Base-by-base conservation (phyloP, 2,888 invertebrate species). In the Ceramica pisi region DNA sequence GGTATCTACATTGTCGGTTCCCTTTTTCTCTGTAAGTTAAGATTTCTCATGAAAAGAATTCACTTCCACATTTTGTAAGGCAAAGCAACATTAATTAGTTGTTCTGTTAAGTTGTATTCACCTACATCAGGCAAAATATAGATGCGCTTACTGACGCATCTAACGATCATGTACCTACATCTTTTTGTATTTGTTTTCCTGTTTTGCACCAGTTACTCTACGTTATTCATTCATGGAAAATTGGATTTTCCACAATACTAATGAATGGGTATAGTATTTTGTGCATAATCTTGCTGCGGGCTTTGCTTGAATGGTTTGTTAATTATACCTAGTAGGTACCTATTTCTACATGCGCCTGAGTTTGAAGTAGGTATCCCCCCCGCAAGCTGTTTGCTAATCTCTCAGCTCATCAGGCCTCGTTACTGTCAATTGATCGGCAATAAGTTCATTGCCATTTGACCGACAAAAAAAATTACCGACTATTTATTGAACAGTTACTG, bases 391-490 rank as follows among this genome's bases (percentile, higher is more conserved):
- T 74, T 75, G 77, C 80, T 86, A 82, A 86, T 84, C 84, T 82
- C 79, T 80, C 66, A 60, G 68, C 65, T 83, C 81, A 87, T 84
- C 83, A 85, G 86, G 69, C 81, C 84, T 86, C 76, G 81, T 89
- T 89, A 87, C 74, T 78, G 73, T 82, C 84, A 87, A 90, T 88
- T 89, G 83, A 82, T 85, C 83, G 78, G 80, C 79, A 85, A 84
- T 83, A 80, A 87, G 84, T 88, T 86, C 85, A 86, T 87, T 88
- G 87, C 80, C 83, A 64, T 84, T 78, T 80, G 84, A 83, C 83
- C 75, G 66, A 81, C 71, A 85, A 86, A 83, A 84, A 75, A 71
- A 71, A 56, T 64, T 57, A 79, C 68, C 71, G 75, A 71, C 75
- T 75, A 80, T 78, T 84, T 83, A 74, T 78, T 74, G 31, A 64